Conservation (phyloP, 2,113 vertebrate genomes). For the Acrocephalus arundinaceus region DNA sequence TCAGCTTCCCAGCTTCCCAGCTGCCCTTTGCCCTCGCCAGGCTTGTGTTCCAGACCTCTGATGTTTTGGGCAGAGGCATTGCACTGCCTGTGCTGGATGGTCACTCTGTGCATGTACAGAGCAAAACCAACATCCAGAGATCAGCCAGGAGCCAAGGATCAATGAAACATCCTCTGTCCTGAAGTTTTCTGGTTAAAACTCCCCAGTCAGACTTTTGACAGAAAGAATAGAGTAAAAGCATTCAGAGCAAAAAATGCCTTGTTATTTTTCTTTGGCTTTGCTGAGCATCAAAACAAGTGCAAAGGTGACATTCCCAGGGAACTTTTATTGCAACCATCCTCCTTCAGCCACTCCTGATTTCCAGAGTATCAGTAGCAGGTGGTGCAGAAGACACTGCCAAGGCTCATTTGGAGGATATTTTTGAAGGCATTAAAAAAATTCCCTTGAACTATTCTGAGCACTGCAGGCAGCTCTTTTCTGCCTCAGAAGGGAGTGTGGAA, state of each 20-base stretch:
- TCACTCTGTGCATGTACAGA: background rate
- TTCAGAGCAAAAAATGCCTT: background rate
- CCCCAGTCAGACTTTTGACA: background rate
- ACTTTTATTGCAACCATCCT: background rate
- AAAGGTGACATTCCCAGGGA: background rate
- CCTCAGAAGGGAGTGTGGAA: background rate
- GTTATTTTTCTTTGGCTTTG: background rate
- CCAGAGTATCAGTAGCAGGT: background rate
- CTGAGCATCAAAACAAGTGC: background rate
- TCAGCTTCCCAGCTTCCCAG: background rate
- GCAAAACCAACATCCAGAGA: background rate
- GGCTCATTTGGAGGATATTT: background rate
- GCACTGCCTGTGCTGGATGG: background rate
- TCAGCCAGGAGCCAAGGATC: background rate
- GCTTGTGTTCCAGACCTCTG: background rate
- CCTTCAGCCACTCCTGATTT: background rate
- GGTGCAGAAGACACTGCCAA: background rate
- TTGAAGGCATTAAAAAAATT: conserved; percentile 19
- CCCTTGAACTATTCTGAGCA: background rate
- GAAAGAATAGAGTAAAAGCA: background rate
- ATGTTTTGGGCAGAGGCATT: background rate
- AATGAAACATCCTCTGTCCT: background rate
- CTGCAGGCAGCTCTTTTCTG: conserved; percentile 3
- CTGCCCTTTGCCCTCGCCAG: background rate
- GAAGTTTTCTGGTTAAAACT: background rate